phyloP scores from a whole-genome alignment of 2,888 invertebrate genomes.

The Stenolophus ochropezus region DNA sequence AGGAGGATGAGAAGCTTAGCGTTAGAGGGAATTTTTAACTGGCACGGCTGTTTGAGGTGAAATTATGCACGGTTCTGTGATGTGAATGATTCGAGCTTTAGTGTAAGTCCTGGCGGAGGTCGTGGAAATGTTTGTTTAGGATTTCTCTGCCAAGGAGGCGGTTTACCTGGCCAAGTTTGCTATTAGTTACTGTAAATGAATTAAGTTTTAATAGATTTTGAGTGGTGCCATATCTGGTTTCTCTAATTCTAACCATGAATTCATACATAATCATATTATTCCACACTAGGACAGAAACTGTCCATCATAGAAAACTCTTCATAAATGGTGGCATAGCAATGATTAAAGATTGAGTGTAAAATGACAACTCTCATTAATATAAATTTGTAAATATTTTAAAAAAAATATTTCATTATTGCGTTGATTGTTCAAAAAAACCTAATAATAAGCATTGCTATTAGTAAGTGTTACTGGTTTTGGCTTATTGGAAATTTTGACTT shows the following conservation, averaged over 20 bases:
- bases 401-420: too few relatives aligned
- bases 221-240: not conserved
- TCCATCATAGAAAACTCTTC: too few relatives aligned
- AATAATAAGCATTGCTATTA: too few relatives aligned
- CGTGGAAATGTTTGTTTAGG: constrained; percentile 22
- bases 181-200: constrained; percentile 41
- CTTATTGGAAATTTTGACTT: too few relatives aligned
- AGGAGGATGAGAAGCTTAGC: not conserved
- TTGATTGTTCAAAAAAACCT: too few relatives aligned
- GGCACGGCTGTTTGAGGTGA: constrained; percentile 8
- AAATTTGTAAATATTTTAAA: too few relatives aligned
- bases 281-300: too few relatives aligned
- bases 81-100: constrained; percentile 10
- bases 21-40: not conserved
- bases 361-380: too few relatives aligned
- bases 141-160: not conserved
- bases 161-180: constrained; percentile 32
- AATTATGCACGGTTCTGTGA: constrained; percentile 21
- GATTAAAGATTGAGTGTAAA: too few relatives aligned
- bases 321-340: too few relatives aligned
- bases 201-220: constrained; percentile 27
- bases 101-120: constrained; percentile 19
- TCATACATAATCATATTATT: too few relatives aligned
- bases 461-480: too few relatives aligned
- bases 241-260: not conserved